Conservation (phyloP, 2,888 invertebrate genomes). For the Himalopsyche kuldschensis region DNA sequence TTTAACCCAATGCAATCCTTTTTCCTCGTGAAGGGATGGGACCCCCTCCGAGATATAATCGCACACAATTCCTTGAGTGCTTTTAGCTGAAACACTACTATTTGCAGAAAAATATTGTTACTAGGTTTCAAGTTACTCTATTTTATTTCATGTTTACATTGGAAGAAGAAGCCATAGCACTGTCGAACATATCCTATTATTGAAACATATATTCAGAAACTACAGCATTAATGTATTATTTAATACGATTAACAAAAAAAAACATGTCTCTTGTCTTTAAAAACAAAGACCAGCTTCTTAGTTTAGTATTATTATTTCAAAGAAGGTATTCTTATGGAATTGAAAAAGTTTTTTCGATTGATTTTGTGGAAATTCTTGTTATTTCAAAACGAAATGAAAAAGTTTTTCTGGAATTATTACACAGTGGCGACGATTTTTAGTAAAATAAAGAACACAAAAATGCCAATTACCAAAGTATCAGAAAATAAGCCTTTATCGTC, state of each 20-base stretch:
- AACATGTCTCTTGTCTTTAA: no score
- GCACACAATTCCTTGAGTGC: constrained; percentile 30
- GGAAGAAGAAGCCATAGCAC: not conserved
- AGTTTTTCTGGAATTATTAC: no score
- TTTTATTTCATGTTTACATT: not conserved
- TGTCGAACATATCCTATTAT: not conserved
- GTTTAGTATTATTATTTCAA: no score
- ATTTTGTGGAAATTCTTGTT: no score
- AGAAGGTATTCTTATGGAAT: no score
- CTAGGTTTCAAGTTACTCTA: not conserved
- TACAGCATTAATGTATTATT: not conserved
- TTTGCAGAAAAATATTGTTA: constrained; percentile 10
- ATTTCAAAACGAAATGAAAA: no score
- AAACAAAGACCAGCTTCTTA: no score
- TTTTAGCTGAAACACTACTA: constrained; percentile 31
- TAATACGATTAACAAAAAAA: not conserved
- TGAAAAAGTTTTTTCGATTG: no score
- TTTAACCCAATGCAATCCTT: not conserved
- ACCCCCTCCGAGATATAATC: constrained; percentile 27
- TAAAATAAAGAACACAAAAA: no score
- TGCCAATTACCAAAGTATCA: no score
- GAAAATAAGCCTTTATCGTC: no score
- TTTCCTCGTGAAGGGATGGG: not conserved
- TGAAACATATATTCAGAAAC: not conserved
- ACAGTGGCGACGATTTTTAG: no score